Evolutionary conservation across 2,888 invertebrate genomes (phyloP).

Genomic region (Hyles lineata): DNA sequence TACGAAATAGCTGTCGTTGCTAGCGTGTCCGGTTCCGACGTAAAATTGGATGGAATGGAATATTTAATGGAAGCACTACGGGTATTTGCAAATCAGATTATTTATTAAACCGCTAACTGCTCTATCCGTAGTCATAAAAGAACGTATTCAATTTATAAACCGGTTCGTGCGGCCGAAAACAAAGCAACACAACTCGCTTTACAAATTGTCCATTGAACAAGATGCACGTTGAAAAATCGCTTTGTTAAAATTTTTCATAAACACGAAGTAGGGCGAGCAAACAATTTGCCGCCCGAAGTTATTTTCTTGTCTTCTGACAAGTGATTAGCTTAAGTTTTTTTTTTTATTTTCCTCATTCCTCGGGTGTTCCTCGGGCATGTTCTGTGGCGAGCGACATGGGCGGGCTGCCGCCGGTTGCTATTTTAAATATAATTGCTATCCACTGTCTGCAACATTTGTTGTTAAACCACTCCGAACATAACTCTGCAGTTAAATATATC

Average conservation of each 20-base stretch:
- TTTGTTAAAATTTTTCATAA: conserved; percentile 21
- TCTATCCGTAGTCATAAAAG: neutral
- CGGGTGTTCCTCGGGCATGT: conserved; percentile 20
- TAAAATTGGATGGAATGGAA: conserved; percentile 12
- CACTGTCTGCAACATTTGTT: conserved; percentile 51
- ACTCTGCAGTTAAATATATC: conserved; percentile 45
- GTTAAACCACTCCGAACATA: conserved; percentile 51
- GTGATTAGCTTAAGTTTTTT: conserved; percentile 19
- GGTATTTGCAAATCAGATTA: conserved; percentile 4
- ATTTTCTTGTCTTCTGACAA: conserved; percentile 26
- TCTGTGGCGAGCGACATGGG: conserved; percentile 50
- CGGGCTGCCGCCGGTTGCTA: conserved; percentile 52
- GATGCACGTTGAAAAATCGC: conserved; percentile 13
- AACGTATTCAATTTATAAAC: conserved; percentile 18
- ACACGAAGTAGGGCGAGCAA: conserved; percentile 7
- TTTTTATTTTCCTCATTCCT: conserved; percentile 6
- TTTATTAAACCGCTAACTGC: neutral
- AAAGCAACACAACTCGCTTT: conserved; percentile 6
- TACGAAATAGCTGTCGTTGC: neutral
- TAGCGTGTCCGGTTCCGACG: neutral
- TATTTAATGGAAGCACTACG: neutral
- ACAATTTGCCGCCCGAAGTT: conserved; percentile 24
- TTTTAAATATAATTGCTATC: conserved; percentile 67
- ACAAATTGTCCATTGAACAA: conserved; percentile 5
- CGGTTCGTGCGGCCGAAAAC: neutral